phyloP scores from a whole-genome alignment of 2,113 vertebrate species.

The Amia ocellicauda region DNA sequence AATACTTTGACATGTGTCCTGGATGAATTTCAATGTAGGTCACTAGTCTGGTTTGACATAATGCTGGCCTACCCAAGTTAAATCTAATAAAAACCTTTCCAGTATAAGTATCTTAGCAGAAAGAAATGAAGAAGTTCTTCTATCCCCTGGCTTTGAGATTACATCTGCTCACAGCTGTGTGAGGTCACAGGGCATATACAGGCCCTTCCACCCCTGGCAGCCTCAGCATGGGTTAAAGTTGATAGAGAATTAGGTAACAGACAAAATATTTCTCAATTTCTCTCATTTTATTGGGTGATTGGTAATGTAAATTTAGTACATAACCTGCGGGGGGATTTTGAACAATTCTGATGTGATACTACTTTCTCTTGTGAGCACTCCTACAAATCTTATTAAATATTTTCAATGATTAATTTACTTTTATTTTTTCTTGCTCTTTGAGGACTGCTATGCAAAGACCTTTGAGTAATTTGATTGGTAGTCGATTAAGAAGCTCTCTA shows the following conservation, averaged over 20 bases:
- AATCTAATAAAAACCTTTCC: conserved; percentile 11
- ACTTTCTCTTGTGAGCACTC: conserved; percentile 7
- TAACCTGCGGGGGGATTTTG: conserved; percentile 8
- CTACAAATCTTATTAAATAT: conserved; percentile 19
- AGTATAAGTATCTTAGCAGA: background rate
- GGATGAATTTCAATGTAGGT: conserved; percentile 11
- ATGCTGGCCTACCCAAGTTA: background rate
- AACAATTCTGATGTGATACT: background rate
- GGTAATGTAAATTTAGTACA: background rate
- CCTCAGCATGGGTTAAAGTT: background rate
- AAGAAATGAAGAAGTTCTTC: conserved; percentile 9
- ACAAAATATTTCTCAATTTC: background rate
- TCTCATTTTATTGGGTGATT: background rate
- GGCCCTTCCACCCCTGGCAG: background rate
- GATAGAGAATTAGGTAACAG: background rate
- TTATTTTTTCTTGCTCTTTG: conserved; percentile 8
- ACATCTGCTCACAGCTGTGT: too few species aligned
- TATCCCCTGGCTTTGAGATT: too few species aligned
- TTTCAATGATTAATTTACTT: conserved; percentile 12
- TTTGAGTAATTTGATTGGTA: conserved; percentile 21
- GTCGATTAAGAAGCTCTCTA: conserved; percentile 21
- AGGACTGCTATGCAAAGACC: conserved; percentile 18
- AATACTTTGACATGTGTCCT: too few species aligned
- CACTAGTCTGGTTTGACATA: conserved; percentile 3
- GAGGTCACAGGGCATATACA: too few species aligned